Base-by-base conservation (phyloP, 2,888 invertebrate species). In the Tortricodes alternella region DNA sequence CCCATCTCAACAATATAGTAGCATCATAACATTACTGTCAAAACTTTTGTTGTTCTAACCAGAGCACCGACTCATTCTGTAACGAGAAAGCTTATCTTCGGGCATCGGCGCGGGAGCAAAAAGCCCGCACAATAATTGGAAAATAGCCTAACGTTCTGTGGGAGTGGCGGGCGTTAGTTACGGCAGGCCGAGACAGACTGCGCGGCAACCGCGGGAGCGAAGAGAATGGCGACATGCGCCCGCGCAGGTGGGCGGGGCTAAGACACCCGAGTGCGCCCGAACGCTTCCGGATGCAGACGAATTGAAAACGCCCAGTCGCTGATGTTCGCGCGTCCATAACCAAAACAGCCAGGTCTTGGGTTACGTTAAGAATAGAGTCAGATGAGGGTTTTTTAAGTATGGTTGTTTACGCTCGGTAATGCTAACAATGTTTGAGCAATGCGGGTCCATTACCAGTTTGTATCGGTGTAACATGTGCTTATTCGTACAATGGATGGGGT, bases 101-200 rank as follows among this genome's bases (percentile, higher is more conserved):
- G 70, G 73, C 74, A 83, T 84, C 83, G 71, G 73, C 72, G 76
- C 72, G 67, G 64, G 70, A 68, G 81, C 84, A 85, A 87, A 89
- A 89, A 89, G 85, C 85, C 83, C 67, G 76, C 70, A 78, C 76
- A 80, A 53, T 80, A 85, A 88, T 88, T 86, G 88, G 86, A 89
- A 88, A 85, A 85, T 78, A 79, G 74, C 77, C 80, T 78, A 81
- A 78, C 78, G 71, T 64, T 68, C 64, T 65, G 80, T 85, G 82
- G 88, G 89, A 71, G 88, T 78, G 82, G 84, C 81, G 71, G 68
- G 67, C 64, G 65, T 59, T 67, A 68, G 65, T 64, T 48, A 63
- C 67, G 65, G 62, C 58, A 52, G 70, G 67, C 46, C 58, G 84
- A 83, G 83, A 84, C 66, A 65, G 73, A 76, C 66, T 67, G 67